Evolutionary conservation across 1,140 invertebrate genomes (phyloP).

Genomic region (Anoplolepis gracilipes): DNA sequence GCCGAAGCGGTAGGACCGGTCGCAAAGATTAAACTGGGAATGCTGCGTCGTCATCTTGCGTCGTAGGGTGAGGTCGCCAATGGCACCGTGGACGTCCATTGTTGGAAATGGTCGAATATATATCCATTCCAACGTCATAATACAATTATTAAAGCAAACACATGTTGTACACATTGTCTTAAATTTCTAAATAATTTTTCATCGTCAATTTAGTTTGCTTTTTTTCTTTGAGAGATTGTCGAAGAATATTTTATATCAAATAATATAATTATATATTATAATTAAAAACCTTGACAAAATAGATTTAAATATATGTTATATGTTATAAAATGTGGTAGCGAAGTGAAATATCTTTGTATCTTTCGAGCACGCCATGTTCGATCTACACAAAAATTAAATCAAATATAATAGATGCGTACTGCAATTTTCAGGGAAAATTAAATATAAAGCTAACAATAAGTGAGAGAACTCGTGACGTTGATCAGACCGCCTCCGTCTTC

Average conservation of each 20-base stretch:
- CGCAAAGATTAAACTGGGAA: constrained; percentile 33
- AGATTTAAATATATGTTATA: background rate
- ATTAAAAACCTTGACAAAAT: background rate
- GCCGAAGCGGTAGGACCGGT: constrained; percentile 65
- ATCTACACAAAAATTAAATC: too few species aligned
- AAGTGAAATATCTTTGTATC: too few species aligned
- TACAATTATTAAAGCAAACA: background rate
- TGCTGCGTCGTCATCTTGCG: background rate
- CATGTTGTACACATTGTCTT: background rate
- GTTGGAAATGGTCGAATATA: background rate
- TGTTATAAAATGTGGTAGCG: background rate
- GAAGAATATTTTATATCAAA: too few species aligned
- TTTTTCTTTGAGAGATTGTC: background rate
- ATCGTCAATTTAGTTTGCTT: background rate
- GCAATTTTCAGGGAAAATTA: too few species aligned
- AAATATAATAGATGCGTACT: too few species aligned
- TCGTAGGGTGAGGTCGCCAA: constrained; percentile 21
- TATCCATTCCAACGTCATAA: background rate
- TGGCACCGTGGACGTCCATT: background rate
- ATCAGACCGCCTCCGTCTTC: constrained; percentile 29
- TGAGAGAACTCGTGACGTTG: background rate
- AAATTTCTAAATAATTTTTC: background rate
- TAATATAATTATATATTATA: background rate
- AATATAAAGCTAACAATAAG: background rate
- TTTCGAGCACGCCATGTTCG: too few species aligned